Evolutionary conservation across 2,888 invertebrate genomes (phyloP).

Genomic region (Calameuta pallipes): DNA sequence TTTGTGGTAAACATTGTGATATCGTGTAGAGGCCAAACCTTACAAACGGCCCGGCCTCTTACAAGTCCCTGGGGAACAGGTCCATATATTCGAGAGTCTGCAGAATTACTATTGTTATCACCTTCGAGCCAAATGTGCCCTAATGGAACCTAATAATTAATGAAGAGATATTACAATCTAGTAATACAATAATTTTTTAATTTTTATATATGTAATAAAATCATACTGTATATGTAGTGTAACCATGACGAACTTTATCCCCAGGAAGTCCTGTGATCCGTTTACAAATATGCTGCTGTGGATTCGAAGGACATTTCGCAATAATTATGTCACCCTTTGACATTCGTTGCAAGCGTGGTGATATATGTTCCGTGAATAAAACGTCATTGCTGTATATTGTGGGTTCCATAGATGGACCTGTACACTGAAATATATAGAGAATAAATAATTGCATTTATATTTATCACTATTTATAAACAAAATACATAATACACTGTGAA

Average conservation of each 20-base stretch:
- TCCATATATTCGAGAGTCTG: conserved; percentile 89
- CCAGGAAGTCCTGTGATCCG: conserved; percentile 83
- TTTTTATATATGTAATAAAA: conserved; percentile 8
- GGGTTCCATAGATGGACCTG: conserved; percentile 95
- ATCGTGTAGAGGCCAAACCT: conserved; percentile 78
- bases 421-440: conserved; percentile 74
- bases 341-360: conserved; percentile 73
- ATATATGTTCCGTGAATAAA: conserved; percentile 84
- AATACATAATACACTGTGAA: conserved; percentile 9
- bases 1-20: conserved; percentile 47
- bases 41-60: conserved; percentile 82
- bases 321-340: conserved; percentile 87
- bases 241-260: conserved; percentile 70
- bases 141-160: conserved; percentile 71
- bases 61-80: conserved; percentile 89
- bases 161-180: background rate
- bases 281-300: conserved; percentile 86
- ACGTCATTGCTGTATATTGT: conserved; percentile 86
- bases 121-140: conserved; percentile 95
- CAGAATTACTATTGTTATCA: conserved; percentile 86
- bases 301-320: conserved; percentile 83
- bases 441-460: conserved; percentile 22
- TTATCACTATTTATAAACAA: conserved; percentile 13
- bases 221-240: conserved; percentile 49
- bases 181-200: background rate